A percentile compares a stretch with the other conserved stretches of the same genome.
Conservation (phyloP, 1,140 invertebrate species). For the Paraescarpia echinospica region DNA sequence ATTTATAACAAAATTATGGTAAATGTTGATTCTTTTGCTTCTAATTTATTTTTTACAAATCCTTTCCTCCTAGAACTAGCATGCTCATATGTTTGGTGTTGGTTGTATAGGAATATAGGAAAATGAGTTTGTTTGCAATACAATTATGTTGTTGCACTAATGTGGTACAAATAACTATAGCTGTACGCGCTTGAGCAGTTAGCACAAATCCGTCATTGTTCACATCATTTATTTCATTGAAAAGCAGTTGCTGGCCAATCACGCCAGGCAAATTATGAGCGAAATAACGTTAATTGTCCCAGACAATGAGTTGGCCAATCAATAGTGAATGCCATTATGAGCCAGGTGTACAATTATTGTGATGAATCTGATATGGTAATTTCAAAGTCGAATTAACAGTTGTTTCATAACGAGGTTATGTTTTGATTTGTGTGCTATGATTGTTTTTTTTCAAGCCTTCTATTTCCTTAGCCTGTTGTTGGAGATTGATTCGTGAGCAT, state of each 20-base stretch:
- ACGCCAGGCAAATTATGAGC: not conserved
- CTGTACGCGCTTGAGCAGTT: not conserved
- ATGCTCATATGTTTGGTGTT: not conserved
- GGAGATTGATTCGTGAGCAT: not conserved
- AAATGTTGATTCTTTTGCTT: not conserved
- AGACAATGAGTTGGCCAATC: not conserved
- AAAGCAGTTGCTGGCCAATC: not conserved
- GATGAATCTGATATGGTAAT: not conserved
- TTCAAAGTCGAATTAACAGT: not conserved
- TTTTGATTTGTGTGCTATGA: not conserved
- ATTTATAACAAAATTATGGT: not conserved
- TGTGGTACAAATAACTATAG: no score
- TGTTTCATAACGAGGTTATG: not conserved
- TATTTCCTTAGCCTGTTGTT: not conserved
- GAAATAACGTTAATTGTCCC: not conserved
- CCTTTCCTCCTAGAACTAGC: not conserved
- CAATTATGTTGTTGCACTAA: not conserved
- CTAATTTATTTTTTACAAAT: not conserved
- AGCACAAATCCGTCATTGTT: not conserved
- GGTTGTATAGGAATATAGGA: not conserved
- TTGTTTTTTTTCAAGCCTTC: not conserved
- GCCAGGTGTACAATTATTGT: conserved; percentile 5
- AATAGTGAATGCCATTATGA: not conserved
- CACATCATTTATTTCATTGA: not conserved
- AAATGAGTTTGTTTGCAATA: not conserved